Evolutionary conservation across 2,888 invertebrate genomes (phyloP).

Genomic region (Caenorhabditis japonica): DNA sequence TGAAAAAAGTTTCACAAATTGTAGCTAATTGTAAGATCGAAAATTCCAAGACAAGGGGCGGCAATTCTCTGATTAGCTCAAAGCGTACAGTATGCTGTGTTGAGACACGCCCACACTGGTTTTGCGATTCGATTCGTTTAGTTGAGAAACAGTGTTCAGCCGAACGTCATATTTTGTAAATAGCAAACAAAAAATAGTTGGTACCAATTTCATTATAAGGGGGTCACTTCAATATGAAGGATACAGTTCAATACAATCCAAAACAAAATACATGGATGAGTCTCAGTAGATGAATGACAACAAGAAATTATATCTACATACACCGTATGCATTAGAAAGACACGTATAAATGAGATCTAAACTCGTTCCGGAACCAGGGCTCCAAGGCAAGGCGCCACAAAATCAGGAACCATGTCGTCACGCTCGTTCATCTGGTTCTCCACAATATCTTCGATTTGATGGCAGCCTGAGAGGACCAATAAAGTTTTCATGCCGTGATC

Average conservation of each 20-base stretch:
- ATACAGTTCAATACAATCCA: constrained; percentile 5
- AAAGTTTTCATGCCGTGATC: constrained; percentile 91
- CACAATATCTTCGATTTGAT: constrained; percentile 68
- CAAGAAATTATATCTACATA: constrained; percentile 30
- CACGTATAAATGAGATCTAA: constrained; percentile 21
- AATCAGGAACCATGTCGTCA: constrained; percentile 75
- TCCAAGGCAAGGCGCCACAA: constrained; percentile 71
- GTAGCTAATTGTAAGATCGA: too few relatives aligned
- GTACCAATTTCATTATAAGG: constrained; percentile 15
- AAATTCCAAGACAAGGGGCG: too few relatives aligned
- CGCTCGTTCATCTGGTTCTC: constrained; percentile 70
- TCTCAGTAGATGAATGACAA: constrained; percentile 5
- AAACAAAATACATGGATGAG: constrained; percentile 5
- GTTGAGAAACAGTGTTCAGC: too few relatives aligned
- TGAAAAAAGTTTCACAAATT: too few relatives aligned
- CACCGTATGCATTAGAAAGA: constrained; percentile 34
- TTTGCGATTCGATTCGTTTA: too few relatives aligned
- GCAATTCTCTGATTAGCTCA: too few relatives aligned
- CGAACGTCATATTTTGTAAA: too few relatives aligned
- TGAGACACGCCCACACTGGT: too few relatives aligned
- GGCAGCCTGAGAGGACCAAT: constrained; percentile 82
- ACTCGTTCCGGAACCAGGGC: constrained; percentile 63
- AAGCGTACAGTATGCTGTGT: too few relatives aligned
- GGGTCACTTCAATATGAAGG: constrained; percentile 31
- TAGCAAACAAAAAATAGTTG: not conserved